These are phyloP conservation scores for Calliphora vicina DNA, from an alignment of 1,140 invertebrate species.

Conservation along the genomic window DNA sequence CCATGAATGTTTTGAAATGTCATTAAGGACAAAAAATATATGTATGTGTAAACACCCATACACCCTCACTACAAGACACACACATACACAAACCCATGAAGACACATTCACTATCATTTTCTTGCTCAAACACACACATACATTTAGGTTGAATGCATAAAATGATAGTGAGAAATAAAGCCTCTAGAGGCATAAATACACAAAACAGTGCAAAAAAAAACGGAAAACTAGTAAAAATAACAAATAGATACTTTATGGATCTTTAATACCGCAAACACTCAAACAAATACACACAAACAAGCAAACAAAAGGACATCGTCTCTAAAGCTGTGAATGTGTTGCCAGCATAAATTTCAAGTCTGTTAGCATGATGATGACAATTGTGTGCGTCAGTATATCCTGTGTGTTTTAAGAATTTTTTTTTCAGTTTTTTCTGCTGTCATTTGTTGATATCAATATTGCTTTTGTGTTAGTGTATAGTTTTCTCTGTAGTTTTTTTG, in stretches of 20 bases:
- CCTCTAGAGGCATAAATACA: neutral
- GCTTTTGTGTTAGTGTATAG: too few species aligned
- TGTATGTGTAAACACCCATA: neutral
- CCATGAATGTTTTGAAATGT: neutral
- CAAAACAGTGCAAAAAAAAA: neutral
- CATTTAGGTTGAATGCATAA: neutral
- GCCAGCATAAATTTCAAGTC: too few species aligned
- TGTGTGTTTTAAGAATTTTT: too few species aligned
- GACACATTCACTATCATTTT: neutral
- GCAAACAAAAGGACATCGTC: too few species aligned
- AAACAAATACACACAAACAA: too few species aligned
- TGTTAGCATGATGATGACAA: too few species aligned
- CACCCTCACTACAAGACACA: neutral
- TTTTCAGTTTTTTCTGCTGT: too few species aligned
- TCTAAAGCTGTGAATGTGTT: too few species aligned
- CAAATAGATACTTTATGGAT: neutral
- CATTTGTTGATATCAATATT: too few species aligned
- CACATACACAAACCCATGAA: neutral
- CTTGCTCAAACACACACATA: too few species aligned
- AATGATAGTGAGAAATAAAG: neutral
- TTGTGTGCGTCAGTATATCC: too few species aligned
- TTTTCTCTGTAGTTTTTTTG: too few species aligned
- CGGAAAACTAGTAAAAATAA: neutral
- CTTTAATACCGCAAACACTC: neutral
- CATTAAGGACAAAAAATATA: slow-evolving; percentile 1